Evolutionary conservation across 2,113 vertebrate genomes (phyloP).

Genomic region (Sylvia atricapilla): DNA sequence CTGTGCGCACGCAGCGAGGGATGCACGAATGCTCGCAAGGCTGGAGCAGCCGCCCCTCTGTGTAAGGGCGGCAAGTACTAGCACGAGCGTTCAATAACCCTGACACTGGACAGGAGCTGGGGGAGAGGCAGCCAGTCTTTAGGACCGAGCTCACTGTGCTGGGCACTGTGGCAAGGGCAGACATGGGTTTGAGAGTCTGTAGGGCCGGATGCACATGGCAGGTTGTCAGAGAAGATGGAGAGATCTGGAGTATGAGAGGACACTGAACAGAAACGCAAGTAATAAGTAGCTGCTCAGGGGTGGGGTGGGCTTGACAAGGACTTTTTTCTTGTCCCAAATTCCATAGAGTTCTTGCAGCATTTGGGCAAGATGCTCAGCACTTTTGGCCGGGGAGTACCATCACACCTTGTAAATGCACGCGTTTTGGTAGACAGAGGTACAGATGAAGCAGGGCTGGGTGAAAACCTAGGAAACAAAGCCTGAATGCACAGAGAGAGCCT

Average conservation of each 20-base stretch:
- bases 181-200: fast-evolving
- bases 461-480: background rate
- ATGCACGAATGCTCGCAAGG: background rate
- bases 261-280: background rate
- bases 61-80: background rate
- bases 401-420: no score
- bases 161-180: background rate
- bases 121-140: background rate
- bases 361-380: background rate
- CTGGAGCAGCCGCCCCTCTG: background rate
- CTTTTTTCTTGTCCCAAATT: background rate
- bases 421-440: background rate
- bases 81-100: background rate
- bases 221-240: background rate
- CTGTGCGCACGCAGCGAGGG: background rate
- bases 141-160: background rate
- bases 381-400: background rate
- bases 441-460: background rate
- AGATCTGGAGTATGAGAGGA: background rate
- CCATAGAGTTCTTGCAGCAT: no score
- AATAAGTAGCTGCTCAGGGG: background rate
- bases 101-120: background rate
- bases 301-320: background rate
- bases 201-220: background rate
- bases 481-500: background rate